Conservation (phyloP, 2,888 invertebrate species). For the Ashinkailepas kermadecensis region DNA sequence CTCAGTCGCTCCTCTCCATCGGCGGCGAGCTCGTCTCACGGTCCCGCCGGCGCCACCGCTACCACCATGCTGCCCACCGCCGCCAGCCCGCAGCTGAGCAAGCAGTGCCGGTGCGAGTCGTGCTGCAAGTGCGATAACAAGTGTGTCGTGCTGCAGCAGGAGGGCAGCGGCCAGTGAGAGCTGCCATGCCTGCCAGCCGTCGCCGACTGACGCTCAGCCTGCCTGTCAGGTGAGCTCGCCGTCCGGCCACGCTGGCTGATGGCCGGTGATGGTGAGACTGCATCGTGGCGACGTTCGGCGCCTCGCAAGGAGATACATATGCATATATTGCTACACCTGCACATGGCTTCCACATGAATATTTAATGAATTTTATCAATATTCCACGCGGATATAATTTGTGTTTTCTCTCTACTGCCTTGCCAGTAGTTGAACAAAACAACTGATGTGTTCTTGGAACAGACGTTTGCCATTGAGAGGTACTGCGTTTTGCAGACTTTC, state of each 20-base stretch:
- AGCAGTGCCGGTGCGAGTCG: slow-evolving; percentile 15
- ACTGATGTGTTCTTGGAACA: too few relatives aligned
- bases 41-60: neutral
- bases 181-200: neutral
- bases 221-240: neutral
- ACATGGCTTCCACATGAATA: too few relatives aligned
- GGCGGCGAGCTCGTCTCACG: neutral
- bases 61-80: neutral
- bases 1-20: neutral
- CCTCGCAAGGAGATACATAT: too few relatives aligned
- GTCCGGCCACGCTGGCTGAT: neutral
- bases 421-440: too few relatives aligned
- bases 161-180: slow-evolving; percentile 15
- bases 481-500: too few relatives aligned
- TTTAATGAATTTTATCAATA: too few relatives aligned
- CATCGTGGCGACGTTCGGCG: neutral
- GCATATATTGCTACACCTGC: too few relatives aligned
- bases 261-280: neutral
- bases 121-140: slow-evolving; percentile 19
- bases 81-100: neutral
- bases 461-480: too few relatives aligned
- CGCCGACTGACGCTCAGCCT: neutral
- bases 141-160: slow-evolving; percentile 10
- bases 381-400: too few relatives aligned
- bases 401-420: too few relatives aligned